Evolutionary conservation across 2,113 vertebrate genomes (phyloP).

Genomic region (Telmatochromis sp.): DNA sequence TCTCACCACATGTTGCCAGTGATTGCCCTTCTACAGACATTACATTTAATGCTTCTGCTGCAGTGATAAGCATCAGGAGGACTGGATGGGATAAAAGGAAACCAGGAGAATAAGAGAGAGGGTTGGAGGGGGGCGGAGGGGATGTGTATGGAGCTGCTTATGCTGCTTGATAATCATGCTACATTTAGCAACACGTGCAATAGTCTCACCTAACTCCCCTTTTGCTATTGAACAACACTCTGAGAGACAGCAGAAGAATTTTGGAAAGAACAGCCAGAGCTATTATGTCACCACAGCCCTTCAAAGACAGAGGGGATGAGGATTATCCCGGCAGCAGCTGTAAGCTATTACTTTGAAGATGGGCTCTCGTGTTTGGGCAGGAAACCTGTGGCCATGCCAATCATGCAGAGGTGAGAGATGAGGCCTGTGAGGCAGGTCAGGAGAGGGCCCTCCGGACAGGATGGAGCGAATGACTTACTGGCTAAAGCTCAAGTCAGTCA

Average conservation of each 20-base stretch:
- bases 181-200: constrained; percentile 72
- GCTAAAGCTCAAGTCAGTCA: constrained; percentile 18
- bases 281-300: constrained; percentile 77
- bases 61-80: constrained; percentile 74
- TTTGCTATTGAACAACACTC: constrained; percentile 73
- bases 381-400: constrained; percentile 73
- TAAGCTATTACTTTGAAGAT: constrained; percentile 93
- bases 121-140: neutral
- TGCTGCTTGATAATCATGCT: constrained; percentile 63
- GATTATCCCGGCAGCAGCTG: constrained; percentile 79
- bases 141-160: constrained; percentile 22
- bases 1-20: constrained; percentile 78
- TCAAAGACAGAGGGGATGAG: constrained; percentile 61
- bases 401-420: constrained; percentile 80
- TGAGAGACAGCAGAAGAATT: constrained; percentile 79
- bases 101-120: constrained; percentile 47
- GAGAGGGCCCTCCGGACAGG: constrained; percentile 47
- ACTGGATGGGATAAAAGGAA: constrained; percentile 71
- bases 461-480: constrained; percentile 38
- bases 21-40: constrained; percentile 78
- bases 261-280: constrained; percentile 58
- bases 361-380: constrained; percentile 54
- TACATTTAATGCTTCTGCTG: constrained; percentile 74
- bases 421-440: constrained; percentile 70
- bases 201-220: constrained; percentile 48